These are phyloP conservation scores for Vombatus ursinus DNA, from an alignment of 2,113 vertebrate genomes.

Conservation along the genomic window DNA sequence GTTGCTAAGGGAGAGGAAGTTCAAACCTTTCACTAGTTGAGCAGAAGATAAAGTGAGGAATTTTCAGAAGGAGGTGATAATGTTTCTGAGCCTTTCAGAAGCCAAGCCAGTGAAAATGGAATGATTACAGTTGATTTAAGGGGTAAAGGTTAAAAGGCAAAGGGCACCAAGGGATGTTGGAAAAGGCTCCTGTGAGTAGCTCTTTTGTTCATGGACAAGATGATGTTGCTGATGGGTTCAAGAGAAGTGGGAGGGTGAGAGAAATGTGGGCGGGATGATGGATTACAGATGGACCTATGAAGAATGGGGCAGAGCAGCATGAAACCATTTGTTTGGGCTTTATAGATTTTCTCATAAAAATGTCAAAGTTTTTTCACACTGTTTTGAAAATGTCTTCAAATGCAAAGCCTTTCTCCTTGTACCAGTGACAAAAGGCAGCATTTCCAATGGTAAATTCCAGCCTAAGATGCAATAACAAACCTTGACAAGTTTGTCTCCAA, in stretches of 20 bases:
- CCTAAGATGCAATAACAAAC: slow-evolving; percentile 53
- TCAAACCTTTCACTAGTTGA: not conserved
- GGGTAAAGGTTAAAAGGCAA: slow-evolving; percentile 62
- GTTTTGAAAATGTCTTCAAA: slow-evolving; percentile 81
- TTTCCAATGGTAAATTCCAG: slow-evolving; percentile 76
- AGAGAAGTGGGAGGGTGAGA: slow-evolving; percentile 61
- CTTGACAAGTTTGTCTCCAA: slow-evolving; percentile 54
- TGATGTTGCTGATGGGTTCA: slow-evolving; percentile 49
- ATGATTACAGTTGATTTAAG: slow-evolving; percentile 63
- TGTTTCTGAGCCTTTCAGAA: slow-evolving; percentile 29
- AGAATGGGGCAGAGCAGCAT: slow-evolving; percentile 75
- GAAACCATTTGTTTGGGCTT: slow-evolving; percentile 79
- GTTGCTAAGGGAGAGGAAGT: not conserved
- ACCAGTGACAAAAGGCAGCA: slow-evolving; percentile 69
- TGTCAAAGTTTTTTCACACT: slow-evolving; percentile 77
- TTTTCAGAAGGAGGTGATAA: slow-evolving; percentile 27
- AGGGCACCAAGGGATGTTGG: slow-evolving; percentile 48
- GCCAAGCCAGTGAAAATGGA: slow-evolving; percentile 25
- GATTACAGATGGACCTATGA: slow-evolving; percentile 70
- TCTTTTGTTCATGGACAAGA: slow-evolving; percentile 67
- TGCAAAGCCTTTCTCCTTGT: slow-evolving; percentile 74
- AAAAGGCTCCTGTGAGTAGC: slow-evolving; percentile 57
- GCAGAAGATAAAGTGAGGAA: slow-evolving; percentile 21
- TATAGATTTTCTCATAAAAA: slow-evolving; percentile 82
- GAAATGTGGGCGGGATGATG: slow-evolving; percentile 65